phyloP scores from a whole-genome alignment of 2,113 vertebrate species.

The Aplodontia rufa region DNA sequence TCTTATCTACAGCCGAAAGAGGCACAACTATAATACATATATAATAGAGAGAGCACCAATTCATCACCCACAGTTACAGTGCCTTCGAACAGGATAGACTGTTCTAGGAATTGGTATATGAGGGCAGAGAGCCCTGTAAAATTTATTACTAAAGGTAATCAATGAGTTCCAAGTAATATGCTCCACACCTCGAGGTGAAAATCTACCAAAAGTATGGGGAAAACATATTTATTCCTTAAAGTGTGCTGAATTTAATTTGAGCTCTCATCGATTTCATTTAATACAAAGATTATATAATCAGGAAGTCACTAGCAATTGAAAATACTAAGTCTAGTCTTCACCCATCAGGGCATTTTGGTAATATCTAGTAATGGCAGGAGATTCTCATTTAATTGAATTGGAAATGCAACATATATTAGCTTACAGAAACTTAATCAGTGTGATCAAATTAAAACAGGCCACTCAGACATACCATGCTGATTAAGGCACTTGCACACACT shows the following conservation, averaged over 20 bases:
- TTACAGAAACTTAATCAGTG: slow-evolving; percentile 88
- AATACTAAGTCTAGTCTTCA: slow-evolving; percentile 76
- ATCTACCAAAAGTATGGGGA: neutral
- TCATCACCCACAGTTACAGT: slow-evolving; percentile 65
- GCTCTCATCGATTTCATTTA: slow-evolving; percentile 83
- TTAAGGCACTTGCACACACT: slow-evolving; percentile 84
- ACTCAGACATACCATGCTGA: slow-evolving; percentile 83
- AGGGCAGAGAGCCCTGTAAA: slow-evolving; percentile 35
- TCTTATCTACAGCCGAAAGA: slow-evolving; percentile 58
- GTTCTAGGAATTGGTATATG: slow-evolving; percentile 43
- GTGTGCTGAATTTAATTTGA: slow-evolving; percentile 81
- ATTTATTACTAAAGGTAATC: slow-evolving; percentile 70
- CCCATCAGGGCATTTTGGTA: slow-evolving; percentile 82
- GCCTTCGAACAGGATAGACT: slow-evolving; percentile 44
- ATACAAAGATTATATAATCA: slow-evolving; percentile 79
- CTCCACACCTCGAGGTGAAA: slow-evolving; percentile 57
- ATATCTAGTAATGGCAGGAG: slow-evolving; percentile 84
- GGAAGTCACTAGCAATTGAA: slow-evolving; percentile 82
- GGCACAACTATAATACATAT: slow-evolving; percentile 54
- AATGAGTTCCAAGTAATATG: slow-evolving; percentile 53
- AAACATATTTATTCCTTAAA: slow-evolving; percentile 73
- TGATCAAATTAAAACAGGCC: slow-evolving; percentile 86
- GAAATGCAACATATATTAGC: slow-evolving; percentile 87
- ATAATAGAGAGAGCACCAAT: slow-evolving; percentile 53
- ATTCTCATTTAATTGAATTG: slow-evolving; percentile 88